Conservation (phyloP, 2,797 vertebrate genomes). For the Chelonia mydas region DNA sequence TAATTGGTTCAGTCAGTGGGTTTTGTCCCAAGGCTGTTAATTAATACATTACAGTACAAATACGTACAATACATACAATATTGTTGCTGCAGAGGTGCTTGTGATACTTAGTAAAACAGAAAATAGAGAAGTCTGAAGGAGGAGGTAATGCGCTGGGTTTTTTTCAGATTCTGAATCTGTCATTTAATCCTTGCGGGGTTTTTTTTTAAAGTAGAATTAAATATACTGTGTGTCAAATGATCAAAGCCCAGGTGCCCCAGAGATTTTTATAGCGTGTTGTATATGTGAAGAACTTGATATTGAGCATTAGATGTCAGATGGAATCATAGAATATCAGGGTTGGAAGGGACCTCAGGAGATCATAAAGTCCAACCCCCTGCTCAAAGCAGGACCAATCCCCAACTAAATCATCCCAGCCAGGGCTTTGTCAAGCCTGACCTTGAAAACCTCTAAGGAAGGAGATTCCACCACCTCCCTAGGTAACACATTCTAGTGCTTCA, state of each 20-base stretch:
- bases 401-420: too few species aligned
- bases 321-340: too few species aligned
- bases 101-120: neutral
- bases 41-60: neutral
- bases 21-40: constrained; percentile 1
- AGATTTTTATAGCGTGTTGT: constrained; percentile 62
- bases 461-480: too few species aligned
- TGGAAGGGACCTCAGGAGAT: too few species aligned
- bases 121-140: neutral
- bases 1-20: fast-evolving
- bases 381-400: too few species aligned
- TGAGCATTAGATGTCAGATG: constrained; percentile 51
- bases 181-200: constrained; percentile 39
- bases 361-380: too few species aligned
- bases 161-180: constrained; percentile 38
- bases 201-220: constrained; percentile 68
- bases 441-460: too few species aligned
- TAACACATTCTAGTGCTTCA: too few species aligned
- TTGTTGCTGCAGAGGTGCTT: neutral
- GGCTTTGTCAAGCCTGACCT: too few species aligned
- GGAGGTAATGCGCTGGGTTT: neutral
- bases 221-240: constrained; percentile 70
- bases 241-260: constrained; percentile 64
- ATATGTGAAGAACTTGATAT: constrained; percentile 51
- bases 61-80: too few species aligned